phyloP scores from a whole-genome alignment of 2,797 vertebrate genomes.

The Fistularia tabacaria region DNA sequence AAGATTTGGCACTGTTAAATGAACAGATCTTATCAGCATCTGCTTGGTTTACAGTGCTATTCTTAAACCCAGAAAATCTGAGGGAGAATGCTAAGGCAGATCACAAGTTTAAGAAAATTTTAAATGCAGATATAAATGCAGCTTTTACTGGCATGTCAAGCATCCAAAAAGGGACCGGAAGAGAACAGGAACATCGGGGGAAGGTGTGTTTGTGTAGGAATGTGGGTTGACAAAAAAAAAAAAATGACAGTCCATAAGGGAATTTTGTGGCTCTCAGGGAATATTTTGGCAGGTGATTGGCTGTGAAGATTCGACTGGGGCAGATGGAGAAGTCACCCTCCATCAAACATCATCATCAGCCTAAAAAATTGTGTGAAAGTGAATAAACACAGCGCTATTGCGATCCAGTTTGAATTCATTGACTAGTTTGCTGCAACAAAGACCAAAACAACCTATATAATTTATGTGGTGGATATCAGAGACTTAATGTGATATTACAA shows the following conservation, averaged over 20 bases:
- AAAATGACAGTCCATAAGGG: too few relatives aligned
- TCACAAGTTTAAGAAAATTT: too few relatives aligned
- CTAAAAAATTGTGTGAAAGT: conserved; percentile 14
- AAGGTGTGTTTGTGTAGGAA: conserved; percentile 9
- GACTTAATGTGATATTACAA: too few relatives aligned
- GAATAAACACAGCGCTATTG: neutral
- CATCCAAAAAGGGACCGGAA: conserved; percentile 44
- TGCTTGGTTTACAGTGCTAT: conserved; percentile 33
- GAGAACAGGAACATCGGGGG: conserved; percentile 26
- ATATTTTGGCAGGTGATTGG: conserved; percentile 45
- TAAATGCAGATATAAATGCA: conserved; percentile 24
- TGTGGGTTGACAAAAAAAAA: neutral
- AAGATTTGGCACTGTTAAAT: conserved; percentile 22
- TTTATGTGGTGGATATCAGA: too few relatives aligned
- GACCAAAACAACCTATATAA: too few relatives aligned
- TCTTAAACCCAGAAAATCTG: too few relatives aligned
- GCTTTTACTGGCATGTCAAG: conserved; percentile 50
- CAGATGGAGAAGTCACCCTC: conserved; percentile 43
- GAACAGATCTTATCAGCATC: conserved; percentile 36
- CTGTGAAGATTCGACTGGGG: conserved; percentile 33
- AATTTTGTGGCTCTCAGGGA: conserved; percentile 31
- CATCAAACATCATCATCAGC: conserved; percentile 28
- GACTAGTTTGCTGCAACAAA: too few relatives aligned
- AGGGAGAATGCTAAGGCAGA: too few relatives aligned
- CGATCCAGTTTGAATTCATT: too few relatives aligned